Percentiles rank a stretch among this genome's conserved stretches.
phyloP scores from a whole-genome alignment of 2,113 vertebrate species.

The Pantherophis guttatus region DNA sequence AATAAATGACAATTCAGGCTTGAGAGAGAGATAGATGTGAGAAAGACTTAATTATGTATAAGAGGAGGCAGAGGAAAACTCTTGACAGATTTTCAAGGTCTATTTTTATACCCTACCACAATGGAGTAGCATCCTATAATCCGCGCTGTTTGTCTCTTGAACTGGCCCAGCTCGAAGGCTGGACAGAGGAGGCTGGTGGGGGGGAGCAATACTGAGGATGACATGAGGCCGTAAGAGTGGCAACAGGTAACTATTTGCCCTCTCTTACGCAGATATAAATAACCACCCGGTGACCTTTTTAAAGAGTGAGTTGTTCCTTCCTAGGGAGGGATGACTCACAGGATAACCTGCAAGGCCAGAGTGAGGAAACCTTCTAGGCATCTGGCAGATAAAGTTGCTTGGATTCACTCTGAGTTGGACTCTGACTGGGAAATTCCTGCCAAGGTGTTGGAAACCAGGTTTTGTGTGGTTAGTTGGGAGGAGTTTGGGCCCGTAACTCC shows the following conservation, averaged over 20 bases:
- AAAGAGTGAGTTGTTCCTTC: neutral
- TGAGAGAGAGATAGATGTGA: neutral
- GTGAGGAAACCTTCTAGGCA: neutral
- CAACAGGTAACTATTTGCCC: neutral
- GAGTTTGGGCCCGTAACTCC: neutral
- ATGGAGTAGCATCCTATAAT: neutral
- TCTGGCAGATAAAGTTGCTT: neutral
- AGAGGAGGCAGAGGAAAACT: neutral
- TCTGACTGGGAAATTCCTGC: neutral
- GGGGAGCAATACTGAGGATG: neutral
- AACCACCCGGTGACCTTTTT: neutral
- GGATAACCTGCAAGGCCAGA: neutral
- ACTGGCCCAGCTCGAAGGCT: neutral
- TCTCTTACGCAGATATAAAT: neutral
- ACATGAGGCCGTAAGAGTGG: neutral
- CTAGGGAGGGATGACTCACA: neutral
- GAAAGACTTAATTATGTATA: neutral
- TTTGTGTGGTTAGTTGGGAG: neutral
- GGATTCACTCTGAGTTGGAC: neutral
- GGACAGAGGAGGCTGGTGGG: neutral
- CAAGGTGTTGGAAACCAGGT: neutral
- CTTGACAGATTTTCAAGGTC: neutral
- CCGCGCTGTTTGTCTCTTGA: neutral
- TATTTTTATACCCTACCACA: neutral
- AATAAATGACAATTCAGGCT: neutral